phyloP scores from a whole-genome alignment of 2,888 invertebrate genomes.

The Patella ulyssiponensis region DNA sequence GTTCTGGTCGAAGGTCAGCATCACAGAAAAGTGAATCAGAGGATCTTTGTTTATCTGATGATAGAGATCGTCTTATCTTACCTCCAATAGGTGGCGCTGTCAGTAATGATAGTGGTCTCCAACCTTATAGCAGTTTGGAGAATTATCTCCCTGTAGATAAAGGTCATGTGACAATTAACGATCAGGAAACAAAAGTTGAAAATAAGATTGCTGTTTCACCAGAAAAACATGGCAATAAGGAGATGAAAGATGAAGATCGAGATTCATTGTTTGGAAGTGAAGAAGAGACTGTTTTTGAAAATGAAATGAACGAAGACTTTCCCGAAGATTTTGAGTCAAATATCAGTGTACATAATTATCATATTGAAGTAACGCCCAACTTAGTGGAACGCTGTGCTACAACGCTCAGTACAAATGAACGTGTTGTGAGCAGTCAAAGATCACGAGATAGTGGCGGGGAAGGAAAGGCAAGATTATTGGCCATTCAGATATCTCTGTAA shows the following conservation, averaged over 20 bases:
- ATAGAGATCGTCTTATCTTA: slow-evolving; percentile 1
- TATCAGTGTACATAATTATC: slow-evolving; percentile 59
- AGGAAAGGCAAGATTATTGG: slow-evolving; percentile 62
- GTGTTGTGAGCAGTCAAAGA: slow-evolving; percentile 57
- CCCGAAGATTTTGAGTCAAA: slow-evolving; percentile 62
- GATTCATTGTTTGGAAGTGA: slow-evolving; percentile 41
- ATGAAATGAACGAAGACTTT: slow-evolving; percentile 30
- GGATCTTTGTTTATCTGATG: not conserved
- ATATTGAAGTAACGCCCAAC: slow-evolving; percentile 66
- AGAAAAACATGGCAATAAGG: not conserved
- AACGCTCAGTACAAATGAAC: slow-evolving; percentile 66
- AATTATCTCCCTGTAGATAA: slow-evolving; percentile 10
- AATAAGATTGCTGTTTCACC: slow-evolving; percentile 25
- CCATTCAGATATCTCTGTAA: slow-evolving; percentile 53
- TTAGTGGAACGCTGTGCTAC: slow-evolving; percentile 69
- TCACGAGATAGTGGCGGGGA: slow-evolving; percentile 43
- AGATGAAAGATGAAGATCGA: slow-evolving; percentile 31
- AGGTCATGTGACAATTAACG: not conserved
- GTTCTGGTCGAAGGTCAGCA: not conserved
- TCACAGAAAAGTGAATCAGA: not conserved
- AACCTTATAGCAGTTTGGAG: slow-evolving; percentile 29
- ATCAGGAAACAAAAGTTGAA: not conserved
- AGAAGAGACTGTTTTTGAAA: slow-evolving; percentile 19
- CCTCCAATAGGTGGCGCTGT: not conserved
- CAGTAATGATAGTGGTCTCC: slow-evolving; percentile 41